Evolutionary conservation across 2,113 vertebrate genomes (phyloP).

Genomic region (Quiscalus mexicanus): DNA sequence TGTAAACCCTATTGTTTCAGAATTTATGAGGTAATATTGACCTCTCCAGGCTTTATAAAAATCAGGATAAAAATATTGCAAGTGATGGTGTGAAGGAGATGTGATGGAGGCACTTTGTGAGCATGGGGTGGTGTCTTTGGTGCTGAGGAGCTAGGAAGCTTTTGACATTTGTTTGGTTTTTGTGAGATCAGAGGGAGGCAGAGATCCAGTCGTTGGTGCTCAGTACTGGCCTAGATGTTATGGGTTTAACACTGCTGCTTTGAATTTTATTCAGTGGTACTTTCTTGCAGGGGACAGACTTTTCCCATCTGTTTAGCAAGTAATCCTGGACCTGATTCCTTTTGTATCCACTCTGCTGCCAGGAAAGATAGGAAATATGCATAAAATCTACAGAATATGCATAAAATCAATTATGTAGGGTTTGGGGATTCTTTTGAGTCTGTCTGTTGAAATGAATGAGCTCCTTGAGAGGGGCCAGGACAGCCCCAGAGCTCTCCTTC

Average conservation of each 20-base stretch:
- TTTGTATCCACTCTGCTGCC: not conserved
- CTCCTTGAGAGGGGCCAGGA: not conserved
- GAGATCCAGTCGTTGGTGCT: not conserved
- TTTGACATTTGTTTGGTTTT: not conserved
- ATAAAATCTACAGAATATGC: constrained; percentile 9
- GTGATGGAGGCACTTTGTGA: not conserved
- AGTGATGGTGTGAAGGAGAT: not conserved
- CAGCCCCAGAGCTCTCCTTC: not conserved
- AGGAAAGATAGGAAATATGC: constrained; percentile 8
- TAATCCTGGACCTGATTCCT: not conserved
- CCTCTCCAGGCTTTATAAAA: not conserved
- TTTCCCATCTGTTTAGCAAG: not conserved
- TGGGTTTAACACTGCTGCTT: not conserved
- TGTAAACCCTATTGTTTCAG: constrained; percentile 47
- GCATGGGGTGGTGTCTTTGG: not conserved
- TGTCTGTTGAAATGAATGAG: not conserved
- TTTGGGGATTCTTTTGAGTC: not conserved
- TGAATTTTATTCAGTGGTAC: not conserved
- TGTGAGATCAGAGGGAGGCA: not conserved
- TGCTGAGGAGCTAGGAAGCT: not conserved
- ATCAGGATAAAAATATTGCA: not conserved
- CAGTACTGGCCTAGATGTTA: not conserved
- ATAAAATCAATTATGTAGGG: not conserved
- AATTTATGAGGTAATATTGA: constrained; percentile 20
- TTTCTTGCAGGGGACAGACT: not conserved